Conservation (phyloP, 2,113 vertebrate species). For the Ancistrus triradiatus region DNA sequence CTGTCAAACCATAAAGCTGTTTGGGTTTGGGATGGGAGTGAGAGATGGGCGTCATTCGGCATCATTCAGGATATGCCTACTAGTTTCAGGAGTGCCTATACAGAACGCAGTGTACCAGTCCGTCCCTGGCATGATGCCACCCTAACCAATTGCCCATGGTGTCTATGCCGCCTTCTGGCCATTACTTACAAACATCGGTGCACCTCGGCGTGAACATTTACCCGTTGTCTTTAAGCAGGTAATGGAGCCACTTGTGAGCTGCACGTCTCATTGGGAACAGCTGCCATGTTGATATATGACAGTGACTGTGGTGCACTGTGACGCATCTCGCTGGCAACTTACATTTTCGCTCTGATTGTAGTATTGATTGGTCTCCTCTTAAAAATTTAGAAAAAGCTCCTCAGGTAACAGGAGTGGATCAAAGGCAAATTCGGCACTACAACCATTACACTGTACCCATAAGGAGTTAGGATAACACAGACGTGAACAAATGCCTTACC, state of each 20-base stretch:
- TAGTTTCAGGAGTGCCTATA: not conserved
- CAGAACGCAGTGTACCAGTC: no score
- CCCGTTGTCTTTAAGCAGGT: not conserved
- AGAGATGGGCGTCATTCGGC: no score
- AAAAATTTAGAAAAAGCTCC: conserved; percentile 48
- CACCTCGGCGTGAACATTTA: not conserved
- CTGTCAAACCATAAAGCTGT: no score
- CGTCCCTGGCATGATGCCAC: no score
- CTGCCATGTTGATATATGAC: conserved; percentile 11
- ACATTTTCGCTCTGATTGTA: conserved; percentile 30
- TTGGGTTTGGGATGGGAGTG: no score
- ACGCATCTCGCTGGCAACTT: conserved; percentile 21
- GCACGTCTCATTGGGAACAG: conserved; percentile 3
- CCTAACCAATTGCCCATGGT: no score
- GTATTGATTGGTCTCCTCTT: conserved; percentile 49
- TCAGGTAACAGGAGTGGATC: conserved; percentile 36
- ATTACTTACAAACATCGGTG: not conserved
- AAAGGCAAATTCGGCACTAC: no score
- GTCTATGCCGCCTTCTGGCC: not conserved
- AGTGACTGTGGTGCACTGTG: conserved; percentile 11
- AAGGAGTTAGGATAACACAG: no score
- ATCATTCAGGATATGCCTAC: no score
- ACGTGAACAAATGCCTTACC: no score
- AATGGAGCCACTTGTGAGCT: not conserved
- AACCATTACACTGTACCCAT: no score